phyloP scores from a whole-genome alignment of 2,888 invertebrate species.

The Lithophane leautieri region DNA sequence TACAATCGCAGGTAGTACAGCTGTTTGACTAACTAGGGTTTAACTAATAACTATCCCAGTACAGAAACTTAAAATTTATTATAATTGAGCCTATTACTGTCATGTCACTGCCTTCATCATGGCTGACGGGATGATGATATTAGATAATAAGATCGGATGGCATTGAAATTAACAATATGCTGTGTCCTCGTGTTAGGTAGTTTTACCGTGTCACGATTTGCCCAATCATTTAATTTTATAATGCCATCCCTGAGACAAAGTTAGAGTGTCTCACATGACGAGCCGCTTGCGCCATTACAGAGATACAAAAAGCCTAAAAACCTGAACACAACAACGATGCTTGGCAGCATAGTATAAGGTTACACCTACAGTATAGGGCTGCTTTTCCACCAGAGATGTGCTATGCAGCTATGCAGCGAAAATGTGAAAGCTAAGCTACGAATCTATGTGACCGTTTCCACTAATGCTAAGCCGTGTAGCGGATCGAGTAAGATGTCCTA shows the following conservation, averaged over 20 bases:
- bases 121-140: conserved; percentile 37
- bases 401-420: too few species aligned
- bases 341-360: not conserved
- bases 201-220: not conserved
- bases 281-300: too few species aligned
- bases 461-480: too few species aligned
- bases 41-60: not conserved
- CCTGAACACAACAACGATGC: not conserved
- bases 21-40: not conserved
- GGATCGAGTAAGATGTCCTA: too few species aligned
- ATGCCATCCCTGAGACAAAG: not conserved
- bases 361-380: not conserved
- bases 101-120: conserved; percentile 31
- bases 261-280: not conserved
- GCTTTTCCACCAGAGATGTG: too few species aligned
- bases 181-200: conserved; percentile 5
- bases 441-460: too few species aligned
- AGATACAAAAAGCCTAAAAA: not conserved
- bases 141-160: not conserved
- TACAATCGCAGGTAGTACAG: not conserved
- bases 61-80: not conserved
- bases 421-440: too few species aligned
- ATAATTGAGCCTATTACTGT: conserved; percentile 40
- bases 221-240: not conserved
- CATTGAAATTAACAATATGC: conserved; percentile 24